A percentile compares a stretch with the other conserved stretches of the same genome.
Conservation (phyloP, 2,113 vertebrate species). For the Otolemur garnettii region DNA sequence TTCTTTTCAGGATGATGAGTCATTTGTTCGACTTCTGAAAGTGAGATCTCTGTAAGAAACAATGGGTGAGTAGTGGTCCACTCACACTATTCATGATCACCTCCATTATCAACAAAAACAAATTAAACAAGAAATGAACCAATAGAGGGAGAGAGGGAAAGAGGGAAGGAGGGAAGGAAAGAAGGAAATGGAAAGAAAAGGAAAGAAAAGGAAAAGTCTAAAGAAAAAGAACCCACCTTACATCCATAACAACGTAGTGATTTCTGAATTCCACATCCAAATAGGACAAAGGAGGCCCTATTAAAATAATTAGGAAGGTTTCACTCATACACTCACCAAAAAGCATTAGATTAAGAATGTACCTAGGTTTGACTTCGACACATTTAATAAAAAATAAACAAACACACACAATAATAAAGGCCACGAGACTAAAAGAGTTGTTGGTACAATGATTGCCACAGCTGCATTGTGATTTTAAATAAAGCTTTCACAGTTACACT, state of each 20-base stretch:
- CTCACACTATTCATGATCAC: not conserved
- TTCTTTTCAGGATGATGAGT: constrained; percentile 37
- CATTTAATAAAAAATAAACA: constrained; percentile 42
- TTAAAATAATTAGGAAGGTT: constrained; percentile 28
- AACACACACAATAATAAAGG: not conserved
- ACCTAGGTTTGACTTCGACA: not conserved
- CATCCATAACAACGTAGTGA: not conserved
- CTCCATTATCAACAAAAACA: not conserved
- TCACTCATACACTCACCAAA: not conserved
- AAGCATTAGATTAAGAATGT: not conserved
- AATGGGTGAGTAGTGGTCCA: not conserved
- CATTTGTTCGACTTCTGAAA: constrained; percentile 14
- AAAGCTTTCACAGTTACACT: constrained; percentile 37
- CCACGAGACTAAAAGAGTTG: not conserved
- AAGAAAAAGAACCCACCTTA: not conserved
- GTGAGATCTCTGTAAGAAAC: not conserved
- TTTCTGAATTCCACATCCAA: constrained; percentile 39
- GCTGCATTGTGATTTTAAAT: constrained; percentile 40
- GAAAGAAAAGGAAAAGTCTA: not conserved
- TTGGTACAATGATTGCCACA: not conserved
- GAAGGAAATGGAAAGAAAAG: rapidly evolving
- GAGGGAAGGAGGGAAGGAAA: rapidly evolving
- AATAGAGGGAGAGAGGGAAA: rapidly evolving
- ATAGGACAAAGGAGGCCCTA: not conserved
- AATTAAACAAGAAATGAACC: not conserved